phyloP scores from a whole-genome alignment of 2,113 vertebrate species.

The Anseranas semipalmata region DNA sequence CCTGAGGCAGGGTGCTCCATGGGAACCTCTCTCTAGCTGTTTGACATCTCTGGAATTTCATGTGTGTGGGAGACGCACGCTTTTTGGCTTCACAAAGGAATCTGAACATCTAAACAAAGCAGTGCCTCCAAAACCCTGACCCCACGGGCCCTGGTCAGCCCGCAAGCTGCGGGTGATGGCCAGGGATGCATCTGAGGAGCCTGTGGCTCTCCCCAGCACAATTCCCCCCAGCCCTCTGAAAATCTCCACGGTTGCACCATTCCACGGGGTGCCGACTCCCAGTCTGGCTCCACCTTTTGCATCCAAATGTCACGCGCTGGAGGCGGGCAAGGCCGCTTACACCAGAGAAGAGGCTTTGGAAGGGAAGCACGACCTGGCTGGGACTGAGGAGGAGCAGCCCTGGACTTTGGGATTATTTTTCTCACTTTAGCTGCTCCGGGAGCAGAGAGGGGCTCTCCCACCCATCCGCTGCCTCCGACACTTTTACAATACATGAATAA shows the following conservation, averaged over 20 bases:
- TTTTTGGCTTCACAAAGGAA: slow-evolving; percentile 37
- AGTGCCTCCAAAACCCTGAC: background rate
- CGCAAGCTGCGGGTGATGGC: fast-evolving
- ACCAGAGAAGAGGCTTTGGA: background rate
- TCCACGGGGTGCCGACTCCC: background rate
- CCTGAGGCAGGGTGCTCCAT: background rate
- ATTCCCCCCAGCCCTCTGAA: background rate
- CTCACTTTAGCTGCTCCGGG: background rate
- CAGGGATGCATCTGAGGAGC: background rate
- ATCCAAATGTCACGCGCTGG: background rate
- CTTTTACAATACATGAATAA: fast-evolving
- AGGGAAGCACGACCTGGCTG: background rate
- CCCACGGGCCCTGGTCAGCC: background rate
- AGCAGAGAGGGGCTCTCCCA: background rate
- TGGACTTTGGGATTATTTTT: background rate
- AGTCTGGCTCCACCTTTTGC: background rate
- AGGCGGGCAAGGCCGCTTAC: fast-evolving
- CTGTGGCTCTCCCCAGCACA: background rate
- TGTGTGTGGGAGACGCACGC: background rate
- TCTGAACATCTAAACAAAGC: slow-evolving; percentile 15
- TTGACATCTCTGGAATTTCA: slow-evolving; percentile 41
- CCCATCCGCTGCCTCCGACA: background rate
- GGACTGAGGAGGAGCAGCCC: background rate
- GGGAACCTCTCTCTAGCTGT: background rate
- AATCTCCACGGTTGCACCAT: background rate